Conservation (phyloP, 2,888 invertebrate species). For the Saturnia pavonia region DNA sequence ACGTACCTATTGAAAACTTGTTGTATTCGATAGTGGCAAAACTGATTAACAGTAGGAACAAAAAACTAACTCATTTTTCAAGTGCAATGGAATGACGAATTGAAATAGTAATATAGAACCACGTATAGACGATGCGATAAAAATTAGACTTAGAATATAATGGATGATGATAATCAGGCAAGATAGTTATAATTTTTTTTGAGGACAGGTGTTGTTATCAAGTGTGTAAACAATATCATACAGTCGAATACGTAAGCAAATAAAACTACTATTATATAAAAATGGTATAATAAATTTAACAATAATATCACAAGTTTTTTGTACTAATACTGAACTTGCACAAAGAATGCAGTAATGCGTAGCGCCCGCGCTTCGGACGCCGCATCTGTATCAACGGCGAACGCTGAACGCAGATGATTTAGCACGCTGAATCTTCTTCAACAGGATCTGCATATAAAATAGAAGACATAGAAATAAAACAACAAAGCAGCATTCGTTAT, state of each 20-base stretch:
- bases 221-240: neutral
- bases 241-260: conserved; percentile 26
- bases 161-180: too few species aligned
- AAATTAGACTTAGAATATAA: too few species aligned
- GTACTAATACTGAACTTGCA: conserved; percentile 34
- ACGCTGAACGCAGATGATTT: conserved; percentile 72
- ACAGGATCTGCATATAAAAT: conserved; percentile 57
- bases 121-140: too few species aligned
- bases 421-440: conserved; percentile 75
- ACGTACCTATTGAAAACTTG: too few species aligned
- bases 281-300: conserved; percentile 54
- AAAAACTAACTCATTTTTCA: too few species aligned
- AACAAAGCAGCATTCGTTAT: too few species aligned
- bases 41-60: too few species aligned
- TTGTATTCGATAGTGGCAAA: too few species aligned
- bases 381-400: conserved; percentile 68
- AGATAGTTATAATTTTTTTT: neutral
- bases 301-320: conserved; percentile 45
- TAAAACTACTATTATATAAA: conserved; percentile 32
- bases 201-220: neutral
- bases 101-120: too few species aligned
- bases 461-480: neutral
- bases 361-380: conserved; percentile 64
- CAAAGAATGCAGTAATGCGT: conserved; percentile 28
- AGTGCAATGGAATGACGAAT: too few species aligned